Percentiles rank a stretch among this genome's conserved stretches.
Evolutionary conservation across 2,113 vertebrate genomes (phyloP).

Genomic region (Callithrix jacchus): DNA sequence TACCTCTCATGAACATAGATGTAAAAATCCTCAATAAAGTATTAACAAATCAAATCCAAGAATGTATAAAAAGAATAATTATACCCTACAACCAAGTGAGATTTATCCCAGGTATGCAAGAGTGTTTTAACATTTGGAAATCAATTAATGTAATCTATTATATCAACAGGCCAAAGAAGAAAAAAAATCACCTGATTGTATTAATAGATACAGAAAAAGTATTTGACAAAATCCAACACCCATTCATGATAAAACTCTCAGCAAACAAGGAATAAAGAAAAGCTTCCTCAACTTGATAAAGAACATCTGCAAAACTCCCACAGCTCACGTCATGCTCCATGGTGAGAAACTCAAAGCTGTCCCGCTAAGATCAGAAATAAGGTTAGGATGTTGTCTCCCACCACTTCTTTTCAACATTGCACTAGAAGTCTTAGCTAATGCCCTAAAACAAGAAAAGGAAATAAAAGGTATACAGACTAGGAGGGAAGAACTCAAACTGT

Average conservation of each 20-base stretch:
- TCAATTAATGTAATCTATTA: background rate
- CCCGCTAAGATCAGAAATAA: background rate
- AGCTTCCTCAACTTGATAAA: background rate
- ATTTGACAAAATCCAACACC: background rate
- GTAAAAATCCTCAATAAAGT: background rate
- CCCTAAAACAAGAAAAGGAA: background rate
- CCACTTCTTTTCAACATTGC: background rate
- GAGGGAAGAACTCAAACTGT: background rate
- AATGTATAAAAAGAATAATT: background rate
- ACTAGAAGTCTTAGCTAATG: background rate
- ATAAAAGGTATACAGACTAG: background rate
- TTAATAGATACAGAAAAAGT: background rate
- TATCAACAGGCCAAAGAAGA: background rate
- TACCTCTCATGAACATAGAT: background rate
- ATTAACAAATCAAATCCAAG: background rate
- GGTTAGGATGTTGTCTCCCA: background rate
- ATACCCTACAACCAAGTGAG: background rate
- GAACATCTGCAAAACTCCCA: background rate
- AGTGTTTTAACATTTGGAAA: background rate
- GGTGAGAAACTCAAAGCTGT: background rate
- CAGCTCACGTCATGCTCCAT: background rate
- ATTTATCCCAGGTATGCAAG: background rate
- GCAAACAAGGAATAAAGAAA: background rate
- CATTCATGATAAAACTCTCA: background rate
- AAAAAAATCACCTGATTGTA: background rate